Percentiles rank a stretch among this genome's conserved stretches.
phyloP scores from a whole-genome alignment of 2,113 vertebrate species.

The Pangasianodon gigas region DNA sequence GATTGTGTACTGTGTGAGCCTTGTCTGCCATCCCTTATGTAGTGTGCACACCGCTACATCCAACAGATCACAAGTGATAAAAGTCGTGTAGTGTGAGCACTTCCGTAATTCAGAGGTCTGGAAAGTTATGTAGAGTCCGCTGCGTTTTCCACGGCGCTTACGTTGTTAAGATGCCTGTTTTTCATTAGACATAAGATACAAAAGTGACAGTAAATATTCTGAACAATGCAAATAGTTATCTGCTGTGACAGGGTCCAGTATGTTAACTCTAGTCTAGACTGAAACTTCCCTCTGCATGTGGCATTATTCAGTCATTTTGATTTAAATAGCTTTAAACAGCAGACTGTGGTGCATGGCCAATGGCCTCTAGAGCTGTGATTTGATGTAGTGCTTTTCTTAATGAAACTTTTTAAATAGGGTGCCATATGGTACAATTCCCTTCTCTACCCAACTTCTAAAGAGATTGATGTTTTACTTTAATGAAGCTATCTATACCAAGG shows the following conservation, averaged over 20 bases:
- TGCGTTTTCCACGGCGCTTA: not conserved
- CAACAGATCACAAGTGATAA: not conserved
- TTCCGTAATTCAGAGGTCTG: not conserved
- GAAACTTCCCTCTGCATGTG: not conserved
- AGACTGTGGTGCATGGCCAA: not conserved
- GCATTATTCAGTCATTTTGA: not conserved
- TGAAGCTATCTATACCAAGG: not conserved
- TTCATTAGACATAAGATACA: not conserved
- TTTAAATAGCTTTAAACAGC: not conserved
- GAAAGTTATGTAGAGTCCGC: not conserved
- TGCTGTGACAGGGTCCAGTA: not conserved
- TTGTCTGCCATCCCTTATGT: not conserved
- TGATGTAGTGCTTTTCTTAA: not conserved
- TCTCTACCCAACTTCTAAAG: not conserved
- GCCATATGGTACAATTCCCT: not conserved
- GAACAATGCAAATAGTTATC: not conserved
- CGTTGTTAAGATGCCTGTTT: not conserved
- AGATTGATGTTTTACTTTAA: conserved; percentile 1
- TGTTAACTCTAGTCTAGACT: not conserved
- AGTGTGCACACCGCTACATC: not conserved
- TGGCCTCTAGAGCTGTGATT: not conserved
- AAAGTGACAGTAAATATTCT: not conserved
- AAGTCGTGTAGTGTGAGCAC: not conserved
- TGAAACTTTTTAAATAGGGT: not conserved
- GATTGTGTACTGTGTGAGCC: not conserved